Evolutionary conservation across 2,888 invertebrate species (phyloP).

Genomic region (Eupeodes luniger): DNA sequence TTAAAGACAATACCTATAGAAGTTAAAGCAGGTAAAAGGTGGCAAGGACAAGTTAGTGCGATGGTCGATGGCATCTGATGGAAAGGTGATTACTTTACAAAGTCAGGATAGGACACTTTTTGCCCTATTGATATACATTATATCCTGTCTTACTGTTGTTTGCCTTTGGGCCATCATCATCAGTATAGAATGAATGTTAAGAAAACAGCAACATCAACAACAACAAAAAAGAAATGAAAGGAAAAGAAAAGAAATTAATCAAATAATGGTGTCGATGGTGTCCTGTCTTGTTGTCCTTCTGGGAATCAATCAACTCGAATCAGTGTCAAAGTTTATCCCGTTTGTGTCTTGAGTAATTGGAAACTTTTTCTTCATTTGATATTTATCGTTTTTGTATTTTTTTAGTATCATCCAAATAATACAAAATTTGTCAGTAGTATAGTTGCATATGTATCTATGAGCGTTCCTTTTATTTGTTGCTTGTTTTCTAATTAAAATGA

Average conservation of each 20-base stretch:
- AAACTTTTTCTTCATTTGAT: constrained; percentile 48
- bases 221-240: too few relatives aligned
- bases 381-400: neutral
- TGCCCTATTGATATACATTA: neutral
- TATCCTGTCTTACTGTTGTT: constrained; percentile 4
- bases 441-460: neutral
- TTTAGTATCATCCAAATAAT: neutral
- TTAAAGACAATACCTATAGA: neutral
- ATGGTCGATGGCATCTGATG: neutral
- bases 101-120: constrained; percentile 9
- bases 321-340: constrained; percentile 68
- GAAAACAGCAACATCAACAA: neutral
- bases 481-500: constrained; percentile 54
- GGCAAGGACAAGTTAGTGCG: too few relatives aligned
- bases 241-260: constrained; percentile 34
- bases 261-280: constrained; percentile 57
- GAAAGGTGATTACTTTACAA: constrained; percentile 20
- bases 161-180: neutral
- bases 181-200: neutral
- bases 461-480: neutral
- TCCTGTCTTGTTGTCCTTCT: constrained; percentile 56
- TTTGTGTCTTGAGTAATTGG: constrained; percentile 61
- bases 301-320: constrained; percentile 67
- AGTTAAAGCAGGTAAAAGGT: neutral
- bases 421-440: neutral